Conservation (phyloP, 2,888 invertebrate species). For the Scaptomyza polygonia region DNA sequence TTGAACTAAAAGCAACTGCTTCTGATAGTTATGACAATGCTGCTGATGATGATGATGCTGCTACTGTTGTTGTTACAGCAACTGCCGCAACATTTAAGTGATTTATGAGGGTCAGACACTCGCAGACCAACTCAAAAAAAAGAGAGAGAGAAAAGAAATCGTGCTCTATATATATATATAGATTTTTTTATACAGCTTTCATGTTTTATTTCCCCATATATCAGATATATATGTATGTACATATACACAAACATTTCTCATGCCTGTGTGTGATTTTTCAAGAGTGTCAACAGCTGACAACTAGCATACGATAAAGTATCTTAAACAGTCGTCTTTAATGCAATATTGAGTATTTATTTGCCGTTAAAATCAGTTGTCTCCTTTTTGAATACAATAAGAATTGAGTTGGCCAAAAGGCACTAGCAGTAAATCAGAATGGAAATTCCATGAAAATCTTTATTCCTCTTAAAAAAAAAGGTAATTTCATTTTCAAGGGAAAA, state of each 20-base stretch:
- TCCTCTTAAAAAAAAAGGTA: background rate
- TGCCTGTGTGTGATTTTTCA: constrained; percentile 61
- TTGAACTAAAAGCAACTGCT: constrained; percentile 65
- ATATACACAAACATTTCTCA: constrained; percentile 1
- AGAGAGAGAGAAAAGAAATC: constrained; percentile 7
- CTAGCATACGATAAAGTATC: constrained; percentile 41
- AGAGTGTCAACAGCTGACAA: constrained; percentile 65
- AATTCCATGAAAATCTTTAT: background rate
- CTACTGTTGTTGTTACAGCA: constrained; percentile 16
- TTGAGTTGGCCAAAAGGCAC: background rate
- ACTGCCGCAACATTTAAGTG: constrained; percentile 64
- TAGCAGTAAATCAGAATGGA: background rate
- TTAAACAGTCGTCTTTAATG: constrained; percentile 2
- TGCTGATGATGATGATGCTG: constrained; percentile 24
- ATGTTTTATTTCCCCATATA: constrained; percentile 28
- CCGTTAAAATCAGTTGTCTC: background rate
- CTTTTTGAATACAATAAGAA: background rate
- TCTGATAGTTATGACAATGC: constrained; percentile 22
- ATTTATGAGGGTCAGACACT: constrained; percentile 63
- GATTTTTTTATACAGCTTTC: constrained; percentile 12
- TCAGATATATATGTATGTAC: constrained; percentile 24
- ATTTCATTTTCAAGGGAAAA: background rate
- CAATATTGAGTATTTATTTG: constrained; percentile 4
- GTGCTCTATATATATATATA: background rate
- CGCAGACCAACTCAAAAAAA: background rate